Evolutionary conservation across 2,888 invertebrate species (phyloP).

Genomic region (Volucella zonaria): DNA sequence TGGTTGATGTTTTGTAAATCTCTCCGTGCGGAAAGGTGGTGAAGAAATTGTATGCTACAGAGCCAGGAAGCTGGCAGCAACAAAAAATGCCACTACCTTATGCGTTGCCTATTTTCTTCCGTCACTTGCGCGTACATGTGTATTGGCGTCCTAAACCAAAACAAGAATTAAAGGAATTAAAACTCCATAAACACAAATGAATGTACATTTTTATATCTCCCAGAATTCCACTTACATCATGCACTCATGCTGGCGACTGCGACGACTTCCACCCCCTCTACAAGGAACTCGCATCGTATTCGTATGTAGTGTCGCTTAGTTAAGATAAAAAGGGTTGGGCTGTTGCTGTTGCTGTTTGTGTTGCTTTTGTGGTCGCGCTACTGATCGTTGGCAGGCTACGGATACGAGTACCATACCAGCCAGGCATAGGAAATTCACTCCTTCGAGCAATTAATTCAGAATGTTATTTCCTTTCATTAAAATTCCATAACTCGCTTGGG

Average conservation of each 20-base stretch:
- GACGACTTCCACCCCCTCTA: constrained; percentile 34
- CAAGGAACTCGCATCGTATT: constrained; percentile 28
- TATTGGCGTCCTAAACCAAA: not conserved
- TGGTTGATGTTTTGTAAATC: too few species aligned
- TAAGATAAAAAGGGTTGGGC: constrained; percentile 64
- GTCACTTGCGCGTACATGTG: not conserved
- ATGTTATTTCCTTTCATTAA: constrained; percentile 73
- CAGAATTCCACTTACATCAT: constrained; percentile 35
- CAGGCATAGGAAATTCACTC: constrained; percentile 57
- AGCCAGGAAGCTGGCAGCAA: too few species aligned
- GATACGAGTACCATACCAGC: constrained; percentile 30
- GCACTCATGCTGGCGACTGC: constrained; percentile 26
- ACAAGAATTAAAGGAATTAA: not conserved
- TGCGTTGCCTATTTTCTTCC: not conserved
- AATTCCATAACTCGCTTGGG: constrained; percentile 73
- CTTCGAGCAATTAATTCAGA: constrained; percentile 71
- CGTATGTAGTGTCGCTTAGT: constrained; percentile 22
- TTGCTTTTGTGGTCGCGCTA: constrained; percentile 26
- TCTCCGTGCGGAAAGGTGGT: too few species aligned
- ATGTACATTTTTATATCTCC: constrained; percentile 28
- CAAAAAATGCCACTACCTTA: too few species aligned
- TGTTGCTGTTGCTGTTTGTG: constrained; percentile 39
- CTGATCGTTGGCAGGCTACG: not conserved
- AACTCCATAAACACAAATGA: not conserved
- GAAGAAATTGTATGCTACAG: too few species aligned